These are phyloP conservation scores for Spilogale gracilis DNA, from an alignment of 2,113 vertebrate genomes.

Conservation along the genomic window DNA sequence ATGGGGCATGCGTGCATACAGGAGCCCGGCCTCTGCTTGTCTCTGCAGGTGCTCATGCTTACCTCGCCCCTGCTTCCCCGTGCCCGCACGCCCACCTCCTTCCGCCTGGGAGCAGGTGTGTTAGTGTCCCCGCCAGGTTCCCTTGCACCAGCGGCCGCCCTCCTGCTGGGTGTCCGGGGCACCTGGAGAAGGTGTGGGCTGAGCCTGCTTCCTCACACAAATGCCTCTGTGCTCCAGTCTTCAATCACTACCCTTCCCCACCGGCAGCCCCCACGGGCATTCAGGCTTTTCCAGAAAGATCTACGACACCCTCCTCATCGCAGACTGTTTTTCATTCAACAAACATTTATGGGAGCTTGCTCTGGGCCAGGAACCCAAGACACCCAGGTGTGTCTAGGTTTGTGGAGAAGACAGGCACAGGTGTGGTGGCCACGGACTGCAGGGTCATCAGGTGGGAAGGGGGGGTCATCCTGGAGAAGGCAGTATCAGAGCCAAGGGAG, in stretches of 20 bases:
- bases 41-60: background rate
- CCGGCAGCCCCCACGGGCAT: background rate
- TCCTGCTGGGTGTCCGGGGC: background rate
- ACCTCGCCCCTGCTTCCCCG: background rate
- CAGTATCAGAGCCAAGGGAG: background rate
- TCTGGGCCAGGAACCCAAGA: background rate
- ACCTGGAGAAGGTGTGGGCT: background rate
- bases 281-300: background rate
- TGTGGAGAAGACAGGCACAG: background rate
- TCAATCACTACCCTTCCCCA: background rate
- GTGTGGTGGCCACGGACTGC: background rate
- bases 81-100: background rate
- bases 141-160: background rate
- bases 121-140: background rate
- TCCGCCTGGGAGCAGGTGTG: background rate
- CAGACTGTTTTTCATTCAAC: background rate
- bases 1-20: no score
- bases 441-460: rapidly evolving
- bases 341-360: background rate
- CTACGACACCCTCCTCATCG: background rate
- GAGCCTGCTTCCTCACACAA: background rate
- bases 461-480: background rate
- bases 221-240: background rate
- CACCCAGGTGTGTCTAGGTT: background rate
- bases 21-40: background rate